A percentile compares a stretch with the other conserved stretches of the same genome.
Evolutionary conservation across 1,140 invertebrate species (phyloP).

Genomic region (Magallana angulata): DNA sequence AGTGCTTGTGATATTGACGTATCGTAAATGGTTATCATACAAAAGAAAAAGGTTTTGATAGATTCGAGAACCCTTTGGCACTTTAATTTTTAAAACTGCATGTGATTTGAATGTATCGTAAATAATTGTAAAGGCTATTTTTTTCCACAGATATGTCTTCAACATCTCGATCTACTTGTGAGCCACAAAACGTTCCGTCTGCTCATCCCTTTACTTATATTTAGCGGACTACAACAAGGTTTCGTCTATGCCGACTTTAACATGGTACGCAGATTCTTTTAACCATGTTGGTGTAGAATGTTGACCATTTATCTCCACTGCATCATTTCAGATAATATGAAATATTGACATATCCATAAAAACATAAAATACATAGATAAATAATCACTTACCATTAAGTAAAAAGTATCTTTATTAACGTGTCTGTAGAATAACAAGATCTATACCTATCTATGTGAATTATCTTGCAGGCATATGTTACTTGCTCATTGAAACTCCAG

Average conservation of each 20-base stretch:
- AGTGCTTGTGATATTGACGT: too few species aligned
- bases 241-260: slow-evolving; percentile 78
- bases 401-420: not conserved
- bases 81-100: too few species aligned
- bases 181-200: slow-evolving; percentile 75
- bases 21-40: too few species aligned
- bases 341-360: not conserved
- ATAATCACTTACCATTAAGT: not conserved
- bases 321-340: not conserved
- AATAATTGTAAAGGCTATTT: too few species aligned
- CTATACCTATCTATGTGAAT: not conserved
- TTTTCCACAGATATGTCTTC: slow-evolving; percentile 71
- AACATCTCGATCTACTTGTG: slow-evolving; percentile 69
- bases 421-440: too few species aligned
- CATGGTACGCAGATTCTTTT: slow-evolving; percentile 64
- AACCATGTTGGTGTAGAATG: not conserved
- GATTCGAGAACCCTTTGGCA: too few species aligned
- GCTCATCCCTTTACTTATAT: slow-evolving; percentile 76
- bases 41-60: too few species aligned
- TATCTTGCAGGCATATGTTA: slow-evolving; percentile 76
- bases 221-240: slow-evolving; percentile 78
- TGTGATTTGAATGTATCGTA: too few species aligned
- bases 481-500: slow-evolving; percentile 75
- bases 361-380: not conserved
- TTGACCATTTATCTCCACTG: not conserved